A percentile compares a stretch with the other conserved stretches of the same genome.
Conservation (phyloP, 1,140 invertebrate species). For the Laodelphax striatellus region DNA sequence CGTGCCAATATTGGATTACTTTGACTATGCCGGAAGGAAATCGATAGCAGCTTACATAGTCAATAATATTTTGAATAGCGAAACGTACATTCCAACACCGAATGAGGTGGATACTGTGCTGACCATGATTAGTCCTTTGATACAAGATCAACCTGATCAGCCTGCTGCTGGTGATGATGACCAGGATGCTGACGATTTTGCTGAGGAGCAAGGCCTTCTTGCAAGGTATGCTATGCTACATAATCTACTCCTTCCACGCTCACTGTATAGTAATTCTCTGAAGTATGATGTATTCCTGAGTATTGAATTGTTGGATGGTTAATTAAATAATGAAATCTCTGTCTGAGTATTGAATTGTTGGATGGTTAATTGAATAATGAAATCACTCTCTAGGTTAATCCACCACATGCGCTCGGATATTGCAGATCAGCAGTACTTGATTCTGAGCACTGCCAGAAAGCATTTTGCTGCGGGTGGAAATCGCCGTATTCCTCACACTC, state of each 20-base stretch:
- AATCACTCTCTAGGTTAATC: slow-evolving; percentile 50
- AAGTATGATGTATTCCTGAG: no score
- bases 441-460: slow-evolving; percentile 76
- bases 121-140: slow-evolving; percentile 69
- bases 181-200: slow-evolving; percentile 74
- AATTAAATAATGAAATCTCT: neutral
- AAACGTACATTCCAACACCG: slow-evolving; percentile 75
- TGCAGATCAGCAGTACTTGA: slow-evolving; percentile 89
- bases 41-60: slow-evolving; percentile 78
- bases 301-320: no score
- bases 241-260: no score
- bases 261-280: no score
- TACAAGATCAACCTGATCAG: slow-evolving; percentile 77
- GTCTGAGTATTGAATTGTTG: neutral
- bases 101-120: slow-evolving; percentile 72
- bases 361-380: no score
- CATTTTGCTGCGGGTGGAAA: slow-evolving; percentile 81
- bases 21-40: slow-evolving; percentile 84
- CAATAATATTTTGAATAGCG: slow-evolving; percentile 77
- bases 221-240: slow-evolving; percentile 47
- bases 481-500: slow-evolving; percentile 75
- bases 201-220: slow-evolving; percentile 89
- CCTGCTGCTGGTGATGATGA: slow-evolving; percentile 53
- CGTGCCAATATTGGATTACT: slow-evolving; percentile 69
- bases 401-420: slow-evolving; percentile 79